phyloP scores from a whole-genome alignment of 2,888 invertebrate species.

The Hyalella azteca region DNA sequence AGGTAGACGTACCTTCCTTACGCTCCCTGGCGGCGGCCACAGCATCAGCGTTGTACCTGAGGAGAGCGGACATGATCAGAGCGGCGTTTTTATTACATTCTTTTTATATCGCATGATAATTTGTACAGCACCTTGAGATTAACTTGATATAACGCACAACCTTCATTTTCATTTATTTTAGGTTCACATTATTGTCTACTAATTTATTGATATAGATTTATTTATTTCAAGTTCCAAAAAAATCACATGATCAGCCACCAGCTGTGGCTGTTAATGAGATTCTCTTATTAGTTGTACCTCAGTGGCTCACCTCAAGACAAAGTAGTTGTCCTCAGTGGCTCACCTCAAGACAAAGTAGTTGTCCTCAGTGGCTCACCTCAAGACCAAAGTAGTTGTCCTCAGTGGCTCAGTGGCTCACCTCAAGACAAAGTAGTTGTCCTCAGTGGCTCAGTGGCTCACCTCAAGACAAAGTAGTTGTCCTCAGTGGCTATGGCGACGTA shows the following conservation, averaged over 20 bases:
- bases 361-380: not conserved
- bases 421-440: slow-evolving; percentile 71
- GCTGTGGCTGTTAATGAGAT: no score
- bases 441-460: slow-evolving; percentile 73
- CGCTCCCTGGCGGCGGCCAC: slow-evolving; percentile 78
- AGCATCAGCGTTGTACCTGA: slow-evolving; percentile 76
- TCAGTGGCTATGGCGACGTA: slow-evolving; percentile 89
- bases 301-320: no score
- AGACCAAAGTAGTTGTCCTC: not conserved
- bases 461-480: slow-evolving; percentile 91
- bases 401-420: not conserved
- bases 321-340: no score
- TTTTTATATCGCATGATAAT: not conserved
- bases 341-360: no score
- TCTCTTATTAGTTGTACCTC: no score
- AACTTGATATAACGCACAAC: no score
- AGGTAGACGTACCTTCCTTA: slow-evolving; percentile 68
- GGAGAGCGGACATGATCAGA: not conserved
- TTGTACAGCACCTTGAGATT: no score
- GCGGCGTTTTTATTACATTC: not conserved
- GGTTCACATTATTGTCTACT: no score
- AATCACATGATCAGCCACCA: no score
- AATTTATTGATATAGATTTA: no score
- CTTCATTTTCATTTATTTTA: no score
- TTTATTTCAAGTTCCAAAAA: no score